phyloP scores from a whole-genome alignment of 2,113 vertebrate species.

The Pungitius pungitius region DNA sequence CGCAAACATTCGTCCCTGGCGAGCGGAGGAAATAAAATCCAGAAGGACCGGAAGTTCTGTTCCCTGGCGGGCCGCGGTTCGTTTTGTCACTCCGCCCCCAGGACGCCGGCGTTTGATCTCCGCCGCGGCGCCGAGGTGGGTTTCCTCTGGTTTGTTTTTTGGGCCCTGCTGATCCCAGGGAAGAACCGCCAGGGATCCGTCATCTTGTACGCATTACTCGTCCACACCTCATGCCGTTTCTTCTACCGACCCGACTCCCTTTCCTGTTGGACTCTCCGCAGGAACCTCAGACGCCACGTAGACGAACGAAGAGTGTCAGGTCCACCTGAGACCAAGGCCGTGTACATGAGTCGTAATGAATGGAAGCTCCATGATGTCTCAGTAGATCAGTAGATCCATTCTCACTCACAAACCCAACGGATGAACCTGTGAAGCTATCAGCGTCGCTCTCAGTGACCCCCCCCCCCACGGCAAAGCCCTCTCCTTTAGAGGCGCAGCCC shows the following conservation, averaged over 20 bases:
- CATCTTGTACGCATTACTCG: conserved; percentile 1
- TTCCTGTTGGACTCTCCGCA: no score
- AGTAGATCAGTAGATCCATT: no score
- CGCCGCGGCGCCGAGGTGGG: not conserved
- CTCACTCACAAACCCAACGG: not conserved
- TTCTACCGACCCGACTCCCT: not conserved
- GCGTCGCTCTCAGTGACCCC: not conserved
- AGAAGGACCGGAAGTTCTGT: not conserved
- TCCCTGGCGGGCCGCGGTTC: not conserved
- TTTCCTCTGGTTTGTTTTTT: not conserved
- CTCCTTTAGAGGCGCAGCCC: no score
- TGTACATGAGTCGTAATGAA: no score
- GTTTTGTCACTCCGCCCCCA: conserved; percentile 4
- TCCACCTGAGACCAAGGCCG: no score
- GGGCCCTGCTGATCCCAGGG: not conserved
- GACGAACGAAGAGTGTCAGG: no score
- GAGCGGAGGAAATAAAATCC: not conserved
- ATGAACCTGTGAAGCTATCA: not conserved
- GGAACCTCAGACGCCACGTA: no score
- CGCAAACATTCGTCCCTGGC: not conserved
- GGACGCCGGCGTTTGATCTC: conserved; percentile 15
- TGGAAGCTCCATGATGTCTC: no score
- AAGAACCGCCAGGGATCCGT: not conserved
- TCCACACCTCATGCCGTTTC: not conserved
- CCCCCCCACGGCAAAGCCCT: no score